phyloP scores from a whole-genome alignment of 2,113 vertebrate species.

The Syngnathus floridae region DNA sequence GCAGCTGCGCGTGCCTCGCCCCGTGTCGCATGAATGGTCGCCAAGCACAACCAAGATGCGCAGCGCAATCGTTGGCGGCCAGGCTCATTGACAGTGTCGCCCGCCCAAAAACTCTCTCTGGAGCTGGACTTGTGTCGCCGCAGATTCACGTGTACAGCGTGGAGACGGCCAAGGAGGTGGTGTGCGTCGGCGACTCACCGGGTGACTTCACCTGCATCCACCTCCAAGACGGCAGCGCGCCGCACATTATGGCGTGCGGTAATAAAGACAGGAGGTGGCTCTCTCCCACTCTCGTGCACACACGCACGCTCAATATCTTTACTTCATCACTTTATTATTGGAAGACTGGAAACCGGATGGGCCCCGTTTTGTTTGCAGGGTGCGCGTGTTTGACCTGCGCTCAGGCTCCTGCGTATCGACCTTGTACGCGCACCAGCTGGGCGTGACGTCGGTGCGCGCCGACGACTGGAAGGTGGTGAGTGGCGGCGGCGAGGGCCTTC shows the following conservation, averaged over 20 bases:
- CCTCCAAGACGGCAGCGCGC: slow-evolving; percentile 72
- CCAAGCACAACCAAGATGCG: too few relatives aligned
- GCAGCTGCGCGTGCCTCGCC: too few relatives aligned
- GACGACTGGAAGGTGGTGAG: slow-evolving; percentile 95
- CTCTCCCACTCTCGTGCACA: too few relatives aligned
- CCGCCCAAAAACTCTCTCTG: too few relatives aligned
- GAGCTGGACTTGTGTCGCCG: neutral
- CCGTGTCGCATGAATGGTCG: too few relatives aligned
- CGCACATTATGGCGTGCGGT: slow-evolving; percentile 83
- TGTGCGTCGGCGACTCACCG: slow-evolving; percentile 75
- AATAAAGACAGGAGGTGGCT: slow-evolving; percentile 90
- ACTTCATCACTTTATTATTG: too few relatives aligned
- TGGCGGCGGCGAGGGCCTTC: slow-evolving; percentile 84
- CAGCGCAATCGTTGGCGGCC: too few relatives aligned
- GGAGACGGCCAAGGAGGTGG: slow-evolving; percentile 76
- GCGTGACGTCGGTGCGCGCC: slow-evolving; percentile 79
- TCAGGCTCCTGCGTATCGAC: slow-evolving; percentile 63
- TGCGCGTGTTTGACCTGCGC: slow-evolving; percentile 82
- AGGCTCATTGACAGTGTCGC: too few relatives aligned
- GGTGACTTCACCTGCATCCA: slow-evolving; percentile 90
- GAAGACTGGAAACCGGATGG: too few relatives aligned
- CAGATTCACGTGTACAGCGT: slow-evolving; percentile 89
- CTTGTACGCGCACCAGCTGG: slow-evolving; percentile 83
- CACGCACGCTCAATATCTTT: neutral
- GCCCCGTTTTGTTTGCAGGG: slow-evolving; percentile 61